Evolutionary conservation across 2,888 invertebrate genomes (phyloP), one percentile per base, ranked within the genome.

Genomic region (Acrocera orbiculus): DNA sequence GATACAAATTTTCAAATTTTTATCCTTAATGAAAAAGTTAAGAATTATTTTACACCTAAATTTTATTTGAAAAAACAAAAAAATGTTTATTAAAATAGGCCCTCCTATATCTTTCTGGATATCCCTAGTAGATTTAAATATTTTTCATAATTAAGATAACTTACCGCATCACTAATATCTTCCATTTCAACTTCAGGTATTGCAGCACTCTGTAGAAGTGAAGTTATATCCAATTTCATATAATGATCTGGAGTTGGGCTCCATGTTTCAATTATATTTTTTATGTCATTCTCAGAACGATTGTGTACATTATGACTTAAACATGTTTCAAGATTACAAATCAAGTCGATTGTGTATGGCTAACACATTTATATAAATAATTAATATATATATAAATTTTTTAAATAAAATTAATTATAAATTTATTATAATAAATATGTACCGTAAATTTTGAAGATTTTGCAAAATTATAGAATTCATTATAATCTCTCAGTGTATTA

Each of bases 281-380:
- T 68, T 27, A 95, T 80, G 37, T 93, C 90, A 2, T 70, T 67
- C 46, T 79, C 67, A 1, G 66, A 69, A 30, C 92, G 70, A 42
- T 77, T 71, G 56, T 95, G 93, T 36, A 80, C 72, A 58, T 93
- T 93, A 38, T 85, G 70, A 53, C 79, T 79, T 36, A 70, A 63
- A 58, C 93, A 93, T 2, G 70, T 61, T 39, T 75, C 68, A 9
- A 76, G 57, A 54, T 90, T 90, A 52, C 76, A 68, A 46, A 85
- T 80, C 70, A 92, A 69, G 53, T 90, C 85, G 48, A 83, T 80
- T 37, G 92, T 70, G 56, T 87, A 95, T 13, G 87, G 89, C 92
- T 92, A 39, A n/a, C 39, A 37, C 24, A 28, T 2, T n/a, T n/a
- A 31, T n/a, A 16, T 28, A 30, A 34, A 16, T 16, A 10, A 9